phyloP scores from a whole-genome alignment of 2,888 invertebrate species.

The Spisula subtruncata region DNA sequence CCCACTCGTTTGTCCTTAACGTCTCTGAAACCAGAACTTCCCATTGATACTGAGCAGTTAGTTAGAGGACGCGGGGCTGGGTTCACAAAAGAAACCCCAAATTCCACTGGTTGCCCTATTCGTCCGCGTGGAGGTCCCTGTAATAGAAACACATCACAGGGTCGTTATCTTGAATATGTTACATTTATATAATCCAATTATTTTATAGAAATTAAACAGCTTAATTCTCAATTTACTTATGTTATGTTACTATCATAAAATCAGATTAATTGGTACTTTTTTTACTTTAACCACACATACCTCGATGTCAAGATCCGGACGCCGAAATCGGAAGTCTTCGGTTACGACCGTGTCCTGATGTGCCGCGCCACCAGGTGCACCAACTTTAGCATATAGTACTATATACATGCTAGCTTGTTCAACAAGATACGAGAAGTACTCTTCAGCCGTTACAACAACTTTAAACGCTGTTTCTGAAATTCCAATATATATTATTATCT shows the following conservation, averaged over 20 bases:
- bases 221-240: too few species aligned
- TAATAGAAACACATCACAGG: neutral
- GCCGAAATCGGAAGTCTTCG: neutral
- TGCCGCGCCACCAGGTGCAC: neutral
- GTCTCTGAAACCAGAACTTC: constrained; percentile 42
- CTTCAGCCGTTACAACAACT: neutral
- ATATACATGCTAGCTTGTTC: neutral
- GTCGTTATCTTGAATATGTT: too few species aligned
- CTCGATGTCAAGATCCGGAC: constrained; percentile 36
- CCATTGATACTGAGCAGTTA: constrained; percentile 41
- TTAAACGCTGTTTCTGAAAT: neutral
- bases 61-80: constrained; percentile 28
- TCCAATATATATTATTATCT: too few species aligned
- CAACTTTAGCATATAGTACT: neutral
- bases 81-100: constrained; percentile 41
- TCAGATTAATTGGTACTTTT: too few species aligned
- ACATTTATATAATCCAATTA: too few species aligned
- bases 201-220: too few species aligned
- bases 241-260: too few species aligned
- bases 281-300: neutral
- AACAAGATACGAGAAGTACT: neutral
- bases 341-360: neutral
- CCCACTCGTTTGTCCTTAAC: neutral
- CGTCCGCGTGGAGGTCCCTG: constrained; percentile 22
- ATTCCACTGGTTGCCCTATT: constrained; percentile 22